These are phyloP conservation scores for Chrysemys picta DNA, from an alignment of 2,113 vertebrate species.

Conservation along the genomic window DNA sequence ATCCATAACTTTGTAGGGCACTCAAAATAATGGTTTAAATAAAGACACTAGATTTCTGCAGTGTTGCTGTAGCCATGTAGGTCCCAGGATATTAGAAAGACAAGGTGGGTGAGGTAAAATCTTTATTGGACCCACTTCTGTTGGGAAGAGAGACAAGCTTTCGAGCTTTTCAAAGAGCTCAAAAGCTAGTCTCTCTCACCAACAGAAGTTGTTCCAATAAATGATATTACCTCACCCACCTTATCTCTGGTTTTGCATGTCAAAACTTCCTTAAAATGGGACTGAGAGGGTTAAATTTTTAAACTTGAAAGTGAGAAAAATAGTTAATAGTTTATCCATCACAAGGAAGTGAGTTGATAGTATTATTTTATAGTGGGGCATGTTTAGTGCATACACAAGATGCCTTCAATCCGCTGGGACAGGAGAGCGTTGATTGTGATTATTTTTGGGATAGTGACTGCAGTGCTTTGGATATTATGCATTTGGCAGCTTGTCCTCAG, in stretches of 20 bases:
- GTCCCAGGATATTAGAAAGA: too few relatives aligned
- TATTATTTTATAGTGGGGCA: background rate
- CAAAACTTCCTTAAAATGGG: background rate
- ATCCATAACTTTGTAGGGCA: too few relatives aligned
- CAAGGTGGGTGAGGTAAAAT: background rate
- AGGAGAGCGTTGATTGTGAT: conserved; percentile 17
- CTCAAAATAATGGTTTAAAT: too few relatives aligned
- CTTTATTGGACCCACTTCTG: background rate
- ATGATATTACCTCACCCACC: background rate
- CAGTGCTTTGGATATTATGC: background rate
- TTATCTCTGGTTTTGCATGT: background rate
- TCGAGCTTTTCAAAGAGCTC: background rate
- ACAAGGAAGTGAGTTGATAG: background rate
- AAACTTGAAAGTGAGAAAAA: background rate
- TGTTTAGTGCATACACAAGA: background rate
- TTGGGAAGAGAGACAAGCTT: background rate
- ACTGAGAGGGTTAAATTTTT: background rate
- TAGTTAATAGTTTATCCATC: conserved; percentile 36
- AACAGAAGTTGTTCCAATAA: background rate
- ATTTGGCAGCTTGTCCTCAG: conserved; percentile 51
- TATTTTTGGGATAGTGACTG: background rate
- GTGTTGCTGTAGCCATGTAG: too few relatives aligned
- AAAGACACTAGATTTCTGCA: too few relatives aligned
- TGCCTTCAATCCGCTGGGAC: background rate
- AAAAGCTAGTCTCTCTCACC: background rate